A percentile compares a stretch with the other conserved stretches of the same genome.
Evolutionary conservation across 2,888 invertebrate species (phyloP).

Genomic region (Desoria tigrina): DNA sequence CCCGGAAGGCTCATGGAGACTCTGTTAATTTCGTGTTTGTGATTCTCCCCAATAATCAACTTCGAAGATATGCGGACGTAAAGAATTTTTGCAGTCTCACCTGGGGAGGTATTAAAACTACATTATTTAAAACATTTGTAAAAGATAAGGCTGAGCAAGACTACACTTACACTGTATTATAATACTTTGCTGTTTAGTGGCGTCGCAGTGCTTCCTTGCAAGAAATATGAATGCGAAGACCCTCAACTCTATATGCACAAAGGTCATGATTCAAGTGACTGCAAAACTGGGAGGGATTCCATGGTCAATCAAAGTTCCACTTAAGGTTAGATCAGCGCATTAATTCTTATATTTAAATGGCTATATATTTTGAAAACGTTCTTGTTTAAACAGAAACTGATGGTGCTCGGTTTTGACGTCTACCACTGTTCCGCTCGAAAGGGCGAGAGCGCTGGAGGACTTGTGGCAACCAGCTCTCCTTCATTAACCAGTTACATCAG

Average conservation of each 20-base stretch:
- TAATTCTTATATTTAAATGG: too few relatives aligned
- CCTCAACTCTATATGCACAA: neutral
- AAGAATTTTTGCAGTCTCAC: conserved; percentile 83
- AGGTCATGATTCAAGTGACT: too few relatives aligned
- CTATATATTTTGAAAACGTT: conserved; percentile 54
- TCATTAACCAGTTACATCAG: conserved; percentile 71
- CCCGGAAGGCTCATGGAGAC: conserved; percentile 19
- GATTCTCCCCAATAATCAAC: conserved; percentile 67
- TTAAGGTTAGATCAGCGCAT: too few relatives aligned
- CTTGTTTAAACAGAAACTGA: conserved; percentile 46
- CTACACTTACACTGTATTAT: too few relatives aligned
- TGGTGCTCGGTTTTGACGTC: conserved; percentile 68
- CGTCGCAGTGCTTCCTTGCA: conserved; percentile 47
- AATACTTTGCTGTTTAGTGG: too few relatives aligned
- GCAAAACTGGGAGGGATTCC: too few relatives aligned
- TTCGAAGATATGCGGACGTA: conserved; percentile 80
- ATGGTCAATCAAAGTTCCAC: too few relatives aligned
- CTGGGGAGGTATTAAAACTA: conserved; percentile 60
- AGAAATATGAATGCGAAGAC: conserved; percentile 36
- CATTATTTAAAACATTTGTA: conserved; percentile 3
- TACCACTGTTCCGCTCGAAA: conserved; percentile 77
- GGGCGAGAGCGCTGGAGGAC: conserved; percentile 66
- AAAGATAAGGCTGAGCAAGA: too few relatives aligned
- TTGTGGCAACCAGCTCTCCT: conserved; percentile 70
- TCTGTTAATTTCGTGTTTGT: conserved; percentile 57